phyloP scores from a whole-genome alignment of 2,113 vertebrate species.

The Pelusios castaneus region DNA sequence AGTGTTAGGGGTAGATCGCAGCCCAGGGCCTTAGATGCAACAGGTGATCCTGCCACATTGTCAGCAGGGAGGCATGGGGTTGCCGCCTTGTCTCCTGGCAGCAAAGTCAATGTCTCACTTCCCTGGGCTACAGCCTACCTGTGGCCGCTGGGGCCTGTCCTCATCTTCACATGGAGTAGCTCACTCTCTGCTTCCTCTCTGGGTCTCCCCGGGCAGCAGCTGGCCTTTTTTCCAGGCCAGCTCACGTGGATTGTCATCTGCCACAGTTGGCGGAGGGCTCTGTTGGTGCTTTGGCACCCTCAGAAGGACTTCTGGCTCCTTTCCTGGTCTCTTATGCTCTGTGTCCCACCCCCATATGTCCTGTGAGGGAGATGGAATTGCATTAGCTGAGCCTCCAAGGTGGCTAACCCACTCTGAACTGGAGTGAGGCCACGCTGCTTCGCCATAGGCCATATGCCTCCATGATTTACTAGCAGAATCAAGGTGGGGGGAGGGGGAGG shows the following conservation, averaged over 20 bases:
- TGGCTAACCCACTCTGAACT: background rate
- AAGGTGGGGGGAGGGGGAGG: background rate
- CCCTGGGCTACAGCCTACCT: background rate
- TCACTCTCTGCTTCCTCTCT: background rate
- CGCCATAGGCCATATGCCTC: background rate
- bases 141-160: background rate
- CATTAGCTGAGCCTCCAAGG: background rate
- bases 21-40: background rate
- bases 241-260: background rate
- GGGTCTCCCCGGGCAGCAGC: background rate
- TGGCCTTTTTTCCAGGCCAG: background rate
- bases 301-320: background rate
- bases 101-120: background rate
- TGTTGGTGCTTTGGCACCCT: background rate
- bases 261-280: background rate
- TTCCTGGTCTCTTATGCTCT: background rate
- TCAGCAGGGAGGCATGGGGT: background rate
- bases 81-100: background rate
- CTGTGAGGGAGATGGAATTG: background rate
- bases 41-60: background rate
- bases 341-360: background rate
- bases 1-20: background rate
- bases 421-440: background rate
- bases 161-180: background rate
- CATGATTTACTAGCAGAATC: background rate